Percentiles rank a stretch among this genome's conserved stretches.
phyloP scores from a whole-genome alignment of 2,888 invertebrate genomes.

The Erannis defoliaria region DNA sequence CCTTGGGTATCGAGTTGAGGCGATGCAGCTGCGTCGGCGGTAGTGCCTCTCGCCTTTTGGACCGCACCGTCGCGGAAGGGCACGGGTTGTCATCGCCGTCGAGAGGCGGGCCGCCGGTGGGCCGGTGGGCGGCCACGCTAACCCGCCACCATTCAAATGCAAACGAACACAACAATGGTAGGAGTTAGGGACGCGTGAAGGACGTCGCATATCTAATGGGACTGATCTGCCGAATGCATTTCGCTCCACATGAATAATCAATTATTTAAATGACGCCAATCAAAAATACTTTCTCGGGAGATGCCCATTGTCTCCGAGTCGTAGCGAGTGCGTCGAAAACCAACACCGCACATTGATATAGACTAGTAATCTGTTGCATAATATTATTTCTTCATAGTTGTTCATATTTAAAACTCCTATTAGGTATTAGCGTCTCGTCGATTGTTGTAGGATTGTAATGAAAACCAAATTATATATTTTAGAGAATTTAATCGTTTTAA shows the following conservation, averaged over 20 bases:
- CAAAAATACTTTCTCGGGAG: slow-evolving; percentile 73
- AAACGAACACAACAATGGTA: slow-evolving; percentile 83
- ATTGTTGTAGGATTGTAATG: slow-evolving; percentile 84
- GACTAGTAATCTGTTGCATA: slow-evolving; percentile 84
- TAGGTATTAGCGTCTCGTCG: slow-evolving; percentile 82
- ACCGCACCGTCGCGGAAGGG: slow-evolving; percentile 41
- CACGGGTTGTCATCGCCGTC: slow-evolving; percentile 60
- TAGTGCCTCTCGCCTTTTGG: slow-evolving; percentile 20
- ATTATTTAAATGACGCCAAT: slow-evolving; percentile 83
- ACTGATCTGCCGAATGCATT: slow-evolving; percentile 80
- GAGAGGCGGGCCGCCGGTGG: slow-evolving; percentile 67
- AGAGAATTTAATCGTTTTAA: slow-evolving; percentile 84
- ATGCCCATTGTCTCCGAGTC: slow-evolving; percentile 58
- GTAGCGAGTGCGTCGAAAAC: slow-evolving; percentile 61
- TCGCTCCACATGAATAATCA: slow-evolving; percentile 84
- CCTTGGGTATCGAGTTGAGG: slow-evolving; percentile 37
- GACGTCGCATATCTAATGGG: slow-evolving; percentile 82
- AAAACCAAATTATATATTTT: slow-evolving; percentile 86
- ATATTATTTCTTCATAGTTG: slow-evolving; percentile 84
- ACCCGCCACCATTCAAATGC: slow-evolving; percentile 81
- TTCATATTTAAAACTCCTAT: slow-evolving; percentile 85
- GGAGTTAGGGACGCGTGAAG: slow-evolving; percentile 86
- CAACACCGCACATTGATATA: slow-evolving; percentile 70
- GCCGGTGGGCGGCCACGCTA: slow-evolving; percentile 74
- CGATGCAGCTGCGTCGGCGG: slow-evolving; percentile 39